phyloP scores from a whole-genome alignment of 1,140 invertebrate genomes.

The Drosophila ironensis region DNA sequence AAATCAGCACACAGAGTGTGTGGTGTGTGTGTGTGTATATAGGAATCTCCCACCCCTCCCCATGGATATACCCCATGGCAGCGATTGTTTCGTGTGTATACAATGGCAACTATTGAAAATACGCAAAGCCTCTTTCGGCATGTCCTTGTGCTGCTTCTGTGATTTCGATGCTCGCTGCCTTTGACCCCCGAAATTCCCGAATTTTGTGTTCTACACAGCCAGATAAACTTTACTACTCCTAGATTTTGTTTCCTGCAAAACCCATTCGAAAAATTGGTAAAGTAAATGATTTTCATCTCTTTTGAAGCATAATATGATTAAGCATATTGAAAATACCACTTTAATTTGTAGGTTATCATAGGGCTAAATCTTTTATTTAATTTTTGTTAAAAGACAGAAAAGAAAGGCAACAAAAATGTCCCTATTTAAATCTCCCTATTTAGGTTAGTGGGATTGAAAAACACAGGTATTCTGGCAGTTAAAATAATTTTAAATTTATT shows the following conservation, averaged over 20 bases:
- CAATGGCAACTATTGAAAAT: slow-evolving; percentile 78
- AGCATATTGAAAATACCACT: too few relatives aligned
- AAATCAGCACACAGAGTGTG: slow-evolving; percentile 67
- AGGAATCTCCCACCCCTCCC: neutral
- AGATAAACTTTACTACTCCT: neutral
- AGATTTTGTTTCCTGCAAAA: neutral
- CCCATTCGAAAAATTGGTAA: too few relatives aligned
- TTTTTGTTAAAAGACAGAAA: too few relatives aligned
- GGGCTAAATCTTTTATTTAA: too few relatives aligned
- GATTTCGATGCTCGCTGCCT: slow-evolving; percentile 58
- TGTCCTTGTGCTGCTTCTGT: slow-evolving; percentile 79
- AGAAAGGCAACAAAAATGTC: too few relatives aligned
- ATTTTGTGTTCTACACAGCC: slow-evolving; percentile 6
- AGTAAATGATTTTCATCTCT: too few relatives aligned
- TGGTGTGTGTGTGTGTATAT: slow-evolving; percentile 13
- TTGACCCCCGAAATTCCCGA: slow-evolving; percentile 52
- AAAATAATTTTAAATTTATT: too few relatives aligned
- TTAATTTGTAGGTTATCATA: too few relatives aligned
- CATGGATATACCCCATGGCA: neutral
- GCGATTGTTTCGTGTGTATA: slow-evolving; percentile 62
- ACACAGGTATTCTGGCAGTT: too few relatives aligned
- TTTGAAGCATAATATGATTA: too few relatives aligned
- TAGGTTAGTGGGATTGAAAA: too few relatives aligned
- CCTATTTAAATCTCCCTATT: too few relatives aligned
- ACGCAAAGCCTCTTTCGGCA: slow-evolving; percentile 73